Base-by-base conservation (phyloP, 1,140 invertebrate species). In the Caerostris darwini region DNA sequence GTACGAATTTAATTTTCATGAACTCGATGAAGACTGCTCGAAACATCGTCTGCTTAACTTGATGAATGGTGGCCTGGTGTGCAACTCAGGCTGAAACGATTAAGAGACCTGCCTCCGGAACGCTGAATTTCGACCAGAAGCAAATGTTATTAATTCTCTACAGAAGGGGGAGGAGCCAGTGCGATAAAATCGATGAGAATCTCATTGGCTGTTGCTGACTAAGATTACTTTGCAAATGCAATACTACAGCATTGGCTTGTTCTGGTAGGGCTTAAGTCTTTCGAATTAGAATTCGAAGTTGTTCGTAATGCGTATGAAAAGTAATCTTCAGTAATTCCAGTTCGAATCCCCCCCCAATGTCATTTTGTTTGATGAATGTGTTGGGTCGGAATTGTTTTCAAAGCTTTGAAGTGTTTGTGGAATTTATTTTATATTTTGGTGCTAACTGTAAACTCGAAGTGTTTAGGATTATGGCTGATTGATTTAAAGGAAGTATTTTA, bases 61-160 rank as follows among this genome's bases (percentile, higher is more conserved):
- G 71, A 77, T 77, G 53, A 77, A 77, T 77, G 71, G 53, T 50
- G 71, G 71, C 0, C 34, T 5, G 34, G 71, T 77, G 71, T 50
- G 34, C 8, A 77, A 77, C 53, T 77, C 71, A 77, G 8, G 71
- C 71, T 50, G 34, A 77, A 77, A 12, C 71, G 71, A 77, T 77
- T 77, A 77, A 77, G 71, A 77, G 71, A 19, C 71, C 5, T 53
- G 71, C 71, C 34, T 77, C 71, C 34, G 71, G 71, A 77, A 77
- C 71, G 71, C 8, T 77, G 71, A 8, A 50, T 77, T 77, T 77
- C 34, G 34, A 50, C 71, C 50, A 5, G 19, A 12, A 77, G 71
- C 7, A 50, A 77, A 77, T 77, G 71, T 77, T 77, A 77, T 77
- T 77, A 77, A 77, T 77, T 77, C 50, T 50, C 67, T 71, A 77